Evolutionary conservation across 2,113 vertebrate genomes (phyloP).

Genomic region (Gorsachius goisagi): DNA sequence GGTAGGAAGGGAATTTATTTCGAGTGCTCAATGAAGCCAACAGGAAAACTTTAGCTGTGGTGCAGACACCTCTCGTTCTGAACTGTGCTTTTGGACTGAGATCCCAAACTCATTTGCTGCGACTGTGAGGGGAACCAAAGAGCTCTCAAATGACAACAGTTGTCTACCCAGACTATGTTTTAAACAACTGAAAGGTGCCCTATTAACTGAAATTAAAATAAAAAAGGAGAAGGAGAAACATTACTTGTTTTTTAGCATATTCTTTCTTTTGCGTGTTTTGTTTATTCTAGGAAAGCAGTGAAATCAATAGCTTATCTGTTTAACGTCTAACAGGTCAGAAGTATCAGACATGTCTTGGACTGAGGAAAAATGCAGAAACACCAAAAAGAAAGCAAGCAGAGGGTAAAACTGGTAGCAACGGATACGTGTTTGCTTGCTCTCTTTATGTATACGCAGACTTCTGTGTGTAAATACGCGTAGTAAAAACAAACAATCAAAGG

Average conservation of each 20-base stretch:
- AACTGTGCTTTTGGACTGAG: not conserved
- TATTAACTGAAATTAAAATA: not conserved
- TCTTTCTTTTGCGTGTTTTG: not conserved
- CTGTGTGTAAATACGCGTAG: fast-evolving
- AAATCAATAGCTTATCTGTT: not conserved
- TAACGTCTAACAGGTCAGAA: not conserved
- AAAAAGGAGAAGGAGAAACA: fast-evolving
- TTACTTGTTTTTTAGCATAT: not conserved
- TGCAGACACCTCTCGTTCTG: not conserved
- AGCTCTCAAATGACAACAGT: not conserved
- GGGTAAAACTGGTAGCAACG: not conserved
- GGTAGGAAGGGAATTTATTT: not conserved
- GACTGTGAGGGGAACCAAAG: not conserved
- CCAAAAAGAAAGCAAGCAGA: not conserved
- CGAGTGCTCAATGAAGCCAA: not conserved
- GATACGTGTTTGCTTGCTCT: not conserved
- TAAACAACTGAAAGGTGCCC: not conserved
- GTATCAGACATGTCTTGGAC: not conserved
- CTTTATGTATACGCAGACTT: not conserved
- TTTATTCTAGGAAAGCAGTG: not conserved
- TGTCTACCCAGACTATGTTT: not conserved
- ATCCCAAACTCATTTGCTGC: not conserved
- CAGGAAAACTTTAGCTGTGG: not conserved
- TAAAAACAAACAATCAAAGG: not conserved
- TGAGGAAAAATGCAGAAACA: not conserved